Evolutionary conservation across 2,888 invertebrate species (phyloP).

Genomic region (Incurvaria masculella): DNA sequence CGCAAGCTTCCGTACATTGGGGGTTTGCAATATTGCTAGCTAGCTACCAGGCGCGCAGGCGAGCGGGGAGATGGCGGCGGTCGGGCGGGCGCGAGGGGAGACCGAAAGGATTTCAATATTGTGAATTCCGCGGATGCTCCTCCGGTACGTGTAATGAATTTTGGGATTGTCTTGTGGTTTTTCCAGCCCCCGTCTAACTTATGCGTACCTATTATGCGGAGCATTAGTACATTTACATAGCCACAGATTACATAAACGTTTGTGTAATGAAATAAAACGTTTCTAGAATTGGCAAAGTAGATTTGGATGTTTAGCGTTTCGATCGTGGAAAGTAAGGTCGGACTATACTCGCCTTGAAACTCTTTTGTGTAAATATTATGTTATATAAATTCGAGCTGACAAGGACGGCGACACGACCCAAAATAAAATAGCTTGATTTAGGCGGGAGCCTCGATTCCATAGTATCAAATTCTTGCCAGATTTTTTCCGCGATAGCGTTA

Average conservation of each 20-base stretch:
- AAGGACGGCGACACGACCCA: no score
- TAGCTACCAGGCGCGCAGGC: constrained; percentile 16
- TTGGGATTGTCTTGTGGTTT: constrained; percentile 53
- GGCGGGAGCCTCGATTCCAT: not conserved
- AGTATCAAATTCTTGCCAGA: constrained; percentile 20
- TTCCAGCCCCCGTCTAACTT: constrained; percentile 26
- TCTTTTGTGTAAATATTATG: no score
- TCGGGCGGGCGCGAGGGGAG: constrained; percentile 19
- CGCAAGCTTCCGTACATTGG: constrained; percentile 25
- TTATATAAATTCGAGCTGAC: no score
- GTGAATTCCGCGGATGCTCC: constrained; percentile 52
- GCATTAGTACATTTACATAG: not conserved
- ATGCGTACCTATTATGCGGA: not conserved
- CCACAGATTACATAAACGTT: not conserved
- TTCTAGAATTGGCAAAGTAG: no score
- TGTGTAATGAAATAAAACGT: no score
- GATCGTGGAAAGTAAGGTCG: no score
- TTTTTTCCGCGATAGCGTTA: constrained; percentile 29
- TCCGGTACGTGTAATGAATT: constrained; percentile 50
- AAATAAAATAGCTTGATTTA: not conserved
- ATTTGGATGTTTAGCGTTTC: no score
- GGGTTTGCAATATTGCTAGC: constrained; percentile 27
- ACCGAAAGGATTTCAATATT: constrained; percentile 45
- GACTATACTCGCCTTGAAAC: no score
- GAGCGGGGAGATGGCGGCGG: constrained; percentile 12